Evolutionary conservation across 2,888 invertebrate species (phyloP).

Genomic region (Tromatobia lineatoria): DNA sequence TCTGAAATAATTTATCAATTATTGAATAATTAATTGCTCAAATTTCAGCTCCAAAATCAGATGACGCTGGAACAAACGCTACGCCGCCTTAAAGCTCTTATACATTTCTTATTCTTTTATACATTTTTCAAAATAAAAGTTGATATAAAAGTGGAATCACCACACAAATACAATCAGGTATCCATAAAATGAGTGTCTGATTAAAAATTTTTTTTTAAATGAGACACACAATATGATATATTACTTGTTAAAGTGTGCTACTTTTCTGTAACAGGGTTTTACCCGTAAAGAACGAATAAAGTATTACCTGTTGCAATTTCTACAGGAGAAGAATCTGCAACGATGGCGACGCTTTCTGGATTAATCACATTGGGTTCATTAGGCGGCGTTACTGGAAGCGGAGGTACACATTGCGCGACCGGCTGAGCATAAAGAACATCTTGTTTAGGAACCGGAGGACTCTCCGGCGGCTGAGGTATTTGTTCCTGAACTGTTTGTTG

Average conservation of each 20-base stretch:
- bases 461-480: slow-evolving; percentile 26
- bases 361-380: slow-evolving; percentile 30
- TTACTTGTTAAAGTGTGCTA: too few species aligned
- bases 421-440: background rate
- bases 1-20: background rate
- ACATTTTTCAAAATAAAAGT: too few species aligned
- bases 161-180: too few species aligned
- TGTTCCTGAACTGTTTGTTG: slow-evolving; percentile 38
- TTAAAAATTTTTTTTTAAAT: too few species aligned
- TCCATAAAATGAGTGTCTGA: too few species aligned
- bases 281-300: background rate
- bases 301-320: slow-evolving; percentile 52
- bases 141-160: too few species aligned
- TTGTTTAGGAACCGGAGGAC: background rate
- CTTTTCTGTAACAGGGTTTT: background rate
- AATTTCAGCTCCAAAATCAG: too few species aligned
- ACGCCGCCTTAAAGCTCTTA: too few species aligned
- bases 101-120: too few species aligned
- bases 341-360: slow-evolving; percentile 11
- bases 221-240: too few species aligned
- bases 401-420: background rate
- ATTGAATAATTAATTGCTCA: background rate
- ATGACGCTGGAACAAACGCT: too few species aligned
- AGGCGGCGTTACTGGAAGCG: slow-evolving; percentile 27
- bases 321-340: slow-evolving; percentile 40